Conservation (phyloP, 2,797 vertebrate species). For the Tokudaia muenninki region DNA sequence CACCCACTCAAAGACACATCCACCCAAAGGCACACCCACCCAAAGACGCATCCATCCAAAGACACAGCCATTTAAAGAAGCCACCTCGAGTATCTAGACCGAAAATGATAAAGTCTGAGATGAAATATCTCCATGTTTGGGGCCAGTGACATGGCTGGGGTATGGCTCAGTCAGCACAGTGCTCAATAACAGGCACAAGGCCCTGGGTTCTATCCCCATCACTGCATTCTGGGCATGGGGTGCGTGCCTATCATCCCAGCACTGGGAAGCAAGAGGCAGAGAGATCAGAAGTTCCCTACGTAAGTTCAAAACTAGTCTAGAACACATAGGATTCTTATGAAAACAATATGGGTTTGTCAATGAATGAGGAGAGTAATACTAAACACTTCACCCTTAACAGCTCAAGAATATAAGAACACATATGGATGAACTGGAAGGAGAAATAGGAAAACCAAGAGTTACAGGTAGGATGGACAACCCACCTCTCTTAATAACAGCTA, state of each 20-base stretch:
- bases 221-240: background rate
- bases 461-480: background rate
- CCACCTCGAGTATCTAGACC: background rate
- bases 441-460: conserved; percentile 3
- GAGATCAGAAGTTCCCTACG: background rate
- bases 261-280: background rate
- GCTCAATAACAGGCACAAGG: background rate
- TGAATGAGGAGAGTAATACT: background rate
- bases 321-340: background rate
- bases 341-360: background rate
- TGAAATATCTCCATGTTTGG: background rate
- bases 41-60: background rate
- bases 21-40: background rate
- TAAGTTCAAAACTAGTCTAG: background rate
- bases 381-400: background rate
- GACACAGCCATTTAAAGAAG: background rate
- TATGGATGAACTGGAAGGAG: background rate
- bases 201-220: background rate
- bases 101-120: conserved; percentile 30
- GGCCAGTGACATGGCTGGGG: background rate
- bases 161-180: background rate
- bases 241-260: background rate
- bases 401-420: conserved; percentile 35
- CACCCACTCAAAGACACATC: background rate
- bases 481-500: background rate